Conservation (phyloP, 2,113 vertebrate species). For the Equus przewalskii region DNA sequence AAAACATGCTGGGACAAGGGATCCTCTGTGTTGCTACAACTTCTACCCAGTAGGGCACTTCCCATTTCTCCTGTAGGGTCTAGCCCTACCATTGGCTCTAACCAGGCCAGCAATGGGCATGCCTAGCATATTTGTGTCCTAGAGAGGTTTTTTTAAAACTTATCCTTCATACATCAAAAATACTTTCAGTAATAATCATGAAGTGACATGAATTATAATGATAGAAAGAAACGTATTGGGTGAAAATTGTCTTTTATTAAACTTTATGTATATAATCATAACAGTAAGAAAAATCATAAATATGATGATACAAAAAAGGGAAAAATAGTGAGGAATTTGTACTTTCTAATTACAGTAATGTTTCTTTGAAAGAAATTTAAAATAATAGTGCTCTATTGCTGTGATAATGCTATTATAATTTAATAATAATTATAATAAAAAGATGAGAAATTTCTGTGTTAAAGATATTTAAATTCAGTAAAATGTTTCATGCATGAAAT, state of each 20-base stretch:
- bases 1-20: background rate
- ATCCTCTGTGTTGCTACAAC: background rate
- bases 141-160: background rate
- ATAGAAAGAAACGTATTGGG: background rate
- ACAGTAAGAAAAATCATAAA: background rate
- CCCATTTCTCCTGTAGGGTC: background rate
- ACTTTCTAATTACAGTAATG: background rate
- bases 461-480: background rate
- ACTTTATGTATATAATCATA: background rate
- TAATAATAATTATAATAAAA: background rate
- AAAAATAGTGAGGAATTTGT: background rate
- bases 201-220: background rate
- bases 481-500: background rate
- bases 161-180: background rate
- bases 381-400: background rate
- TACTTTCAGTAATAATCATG: background rate
- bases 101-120: background rate
- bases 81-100: background rate
- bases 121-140: background rate
- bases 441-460: background rate
- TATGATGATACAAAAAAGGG: background rate
- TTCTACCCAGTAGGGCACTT: background rate
- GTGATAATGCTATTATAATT: background rate
- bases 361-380: background rate
- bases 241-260: background rate